phyloP scores from a whole-genome alignment of 1,140 invertebrate genomes.

The Leptopilina clavipes region DNA sequence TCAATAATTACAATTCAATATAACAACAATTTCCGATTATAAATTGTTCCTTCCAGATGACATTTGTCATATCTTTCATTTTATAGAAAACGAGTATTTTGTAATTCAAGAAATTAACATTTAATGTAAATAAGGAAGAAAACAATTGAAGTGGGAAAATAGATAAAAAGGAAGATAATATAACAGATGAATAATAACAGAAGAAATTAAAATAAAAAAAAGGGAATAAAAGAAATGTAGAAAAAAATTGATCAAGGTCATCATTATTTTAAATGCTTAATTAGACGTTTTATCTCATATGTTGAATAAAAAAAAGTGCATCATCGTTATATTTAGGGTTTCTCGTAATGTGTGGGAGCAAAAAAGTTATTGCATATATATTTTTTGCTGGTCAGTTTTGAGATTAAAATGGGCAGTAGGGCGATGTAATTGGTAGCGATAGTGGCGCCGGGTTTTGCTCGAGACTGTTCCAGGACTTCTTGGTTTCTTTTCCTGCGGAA shows the following conservation, averaged over 20 bases:
- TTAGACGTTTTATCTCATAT: neutral
- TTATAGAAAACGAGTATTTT: too few species aligned
- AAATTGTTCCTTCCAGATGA: too few species aligned
- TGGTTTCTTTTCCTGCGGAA: constrained; percentile 43
- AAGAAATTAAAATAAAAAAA: too few species aligned
- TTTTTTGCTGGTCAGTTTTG: constrained; percentile 56
- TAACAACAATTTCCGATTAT: too few species aligned
- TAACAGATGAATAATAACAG: too few species aligned
- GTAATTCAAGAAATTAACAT: too few species aligned
- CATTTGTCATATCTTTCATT: too few species aligned
- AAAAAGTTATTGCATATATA: constrained; percentile 61
- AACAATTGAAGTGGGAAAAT: too few species aligned
- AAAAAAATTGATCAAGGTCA: neutral
- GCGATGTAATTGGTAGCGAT: constrained; percentile 62
- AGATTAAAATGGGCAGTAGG: constrained; percentile 59
- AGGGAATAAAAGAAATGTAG: too few species aligned
- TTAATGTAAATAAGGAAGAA: too few species aligned
- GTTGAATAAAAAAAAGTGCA: neutral
- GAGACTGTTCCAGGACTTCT: constrained; percentile 44
- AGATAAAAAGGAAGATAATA: too few species aligned
- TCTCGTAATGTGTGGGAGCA: constrained; percentile 42
- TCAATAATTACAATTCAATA: too few species aligned
- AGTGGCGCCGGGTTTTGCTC: constrained; percentile 40
- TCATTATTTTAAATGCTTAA: neutral
- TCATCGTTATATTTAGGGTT: constrained; percentile 29